Evolutionary conservation across 1,140 invertebrate species (phyloP).

Genomic region (Marisa cornuarietis): DNA sequence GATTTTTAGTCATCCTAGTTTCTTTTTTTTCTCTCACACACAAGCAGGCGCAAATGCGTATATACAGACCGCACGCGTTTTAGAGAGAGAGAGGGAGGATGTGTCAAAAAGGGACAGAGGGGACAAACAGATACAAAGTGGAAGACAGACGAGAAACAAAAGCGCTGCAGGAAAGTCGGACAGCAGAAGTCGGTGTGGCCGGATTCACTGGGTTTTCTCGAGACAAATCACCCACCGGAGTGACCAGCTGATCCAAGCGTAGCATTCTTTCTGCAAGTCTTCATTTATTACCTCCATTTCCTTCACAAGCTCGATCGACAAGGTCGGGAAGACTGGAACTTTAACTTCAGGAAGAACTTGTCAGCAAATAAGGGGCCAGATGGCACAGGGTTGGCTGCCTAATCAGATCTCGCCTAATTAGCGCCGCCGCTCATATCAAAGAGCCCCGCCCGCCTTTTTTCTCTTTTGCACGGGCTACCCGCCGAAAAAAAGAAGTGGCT

Average conservation of each 20-base stretch:
- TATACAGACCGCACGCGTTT: too few relatives aligned
- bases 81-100: background rate
- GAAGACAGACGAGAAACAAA: background rate
- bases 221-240: too few relatives aligned
- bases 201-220: too few relatives aligned
- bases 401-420: slow-evolving; percentile 14
- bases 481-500: background rate
- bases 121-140: background rate
- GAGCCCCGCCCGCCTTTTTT: slow-evolving; percentile 6
- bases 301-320: too few relatives aligned
- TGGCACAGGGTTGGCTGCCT: slow-evolving; percentile 12
- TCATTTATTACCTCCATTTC: too few relatives aligned
- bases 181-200: too few relatives aligned
- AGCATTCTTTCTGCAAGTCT: too few relatives aligned
- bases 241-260: too few relatives aligned
- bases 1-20: too few relatives aligned
- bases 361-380: slow-evolving; percentile 11
- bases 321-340: too few relatives aligned
- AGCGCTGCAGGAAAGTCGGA: background rate
- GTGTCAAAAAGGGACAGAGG: slow-evolving; percentile 2
- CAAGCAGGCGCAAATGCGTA: too few relatives aligned
- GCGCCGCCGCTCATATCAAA: slow-evolving; percentile 12
- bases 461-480: background rate
- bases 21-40: too few relatives aligned
- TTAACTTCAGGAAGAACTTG: background rate